Percentiles rank a stretch among this genome's conserved stretches.
phyloP scores from a whole-genome alignment of 2,113 vertebrate species.

The Lycaon pictus region DNA sequence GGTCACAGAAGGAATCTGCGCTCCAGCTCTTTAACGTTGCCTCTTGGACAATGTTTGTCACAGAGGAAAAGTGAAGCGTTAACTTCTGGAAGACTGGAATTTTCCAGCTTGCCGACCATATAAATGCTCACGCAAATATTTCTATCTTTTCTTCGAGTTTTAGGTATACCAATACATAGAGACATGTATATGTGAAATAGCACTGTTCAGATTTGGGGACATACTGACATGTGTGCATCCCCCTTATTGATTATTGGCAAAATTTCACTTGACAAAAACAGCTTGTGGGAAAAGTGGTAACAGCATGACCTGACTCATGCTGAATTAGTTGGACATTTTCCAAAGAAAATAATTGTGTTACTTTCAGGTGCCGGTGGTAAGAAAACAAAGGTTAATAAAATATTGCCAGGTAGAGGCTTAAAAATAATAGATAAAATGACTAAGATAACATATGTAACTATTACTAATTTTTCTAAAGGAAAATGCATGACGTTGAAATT shows the following conservation, averaged over 20 bases:
- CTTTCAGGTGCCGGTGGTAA: slow-evolving; percentile 40
- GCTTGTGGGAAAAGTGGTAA: slow-evolving; percentile 39
- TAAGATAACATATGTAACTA: not conserved
- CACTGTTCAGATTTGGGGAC: not conserved
- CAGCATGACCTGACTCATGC: slow-evolving; percentile 23
- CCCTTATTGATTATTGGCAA: not conserved
- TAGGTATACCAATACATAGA: slow-evolving; percentile 65
- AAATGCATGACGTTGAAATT: slow-evolving; percentile 21
- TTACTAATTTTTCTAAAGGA: slow-evolving; percentile 23
- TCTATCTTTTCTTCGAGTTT: not conserved
- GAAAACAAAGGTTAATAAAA: slow-evolving; percentile 47
- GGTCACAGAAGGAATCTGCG: slow-evolving; percentile 50
- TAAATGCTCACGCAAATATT: slow-evolving; percentile 50
- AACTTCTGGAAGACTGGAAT: slow-evolving; percentile 83
- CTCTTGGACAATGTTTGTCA: slow-evolving; percentile 39
- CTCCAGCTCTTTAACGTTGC: not conserved
- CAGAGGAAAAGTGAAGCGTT: slow-evolving; percentile 74
- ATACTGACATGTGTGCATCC: not conserved
- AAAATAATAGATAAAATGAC: slow-evolving; percentile 3
- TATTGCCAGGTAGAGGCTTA: slow-evolving; percentile 24
- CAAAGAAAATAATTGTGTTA: slow-evolving; percentile 51
- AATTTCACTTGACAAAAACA: not conserved
- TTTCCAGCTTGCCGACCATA: slow-evolving; percentile 84
- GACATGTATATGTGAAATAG: not conserved
- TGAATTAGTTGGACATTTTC: slow-evolving; percentile 40